Conservation (phyloP, 2,888 invertebrate species). For the Netelia inedita region DNA sequence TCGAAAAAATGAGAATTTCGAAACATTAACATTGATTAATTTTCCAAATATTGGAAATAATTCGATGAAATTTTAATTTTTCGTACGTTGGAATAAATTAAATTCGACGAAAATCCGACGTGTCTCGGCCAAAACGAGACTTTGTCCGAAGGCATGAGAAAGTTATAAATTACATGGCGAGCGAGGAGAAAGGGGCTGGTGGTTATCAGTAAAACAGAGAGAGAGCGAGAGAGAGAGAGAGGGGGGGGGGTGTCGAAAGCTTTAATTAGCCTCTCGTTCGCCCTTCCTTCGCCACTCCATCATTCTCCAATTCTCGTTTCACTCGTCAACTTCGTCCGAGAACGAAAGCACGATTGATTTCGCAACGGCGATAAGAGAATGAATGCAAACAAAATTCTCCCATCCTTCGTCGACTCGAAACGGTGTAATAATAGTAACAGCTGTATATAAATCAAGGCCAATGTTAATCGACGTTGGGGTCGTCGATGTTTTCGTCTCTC, state of each 20-base stretch:
- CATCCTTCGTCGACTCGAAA: constrained; percentile 11
- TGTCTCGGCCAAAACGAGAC: neutral
- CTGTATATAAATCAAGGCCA: constrained; percentile 30
- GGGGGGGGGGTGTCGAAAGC: constrained; percentile 2
- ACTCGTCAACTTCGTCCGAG: neutral
- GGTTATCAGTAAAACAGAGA: neutral
- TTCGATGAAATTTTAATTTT: neutral
- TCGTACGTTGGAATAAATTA: neutral
- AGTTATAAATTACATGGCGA: neutral
- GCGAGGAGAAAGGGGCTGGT: neutral
- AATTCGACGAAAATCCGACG: no score
- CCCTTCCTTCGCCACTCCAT: neutral
- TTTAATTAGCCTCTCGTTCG: constrained; percentile 33
- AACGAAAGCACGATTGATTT: constrained; percentile 43
- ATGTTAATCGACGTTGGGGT: constrained; percentile 34
- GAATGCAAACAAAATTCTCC: constrained; percentile 4
- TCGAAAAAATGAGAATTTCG: no score
- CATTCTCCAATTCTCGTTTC: neutral
- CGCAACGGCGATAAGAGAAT: constrained; percentile 13
- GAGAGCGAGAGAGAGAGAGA: neutral
- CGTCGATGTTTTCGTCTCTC: neutral
- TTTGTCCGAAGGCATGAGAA: neutral
- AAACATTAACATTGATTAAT: no score
- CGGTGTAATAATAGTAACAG: neutral
- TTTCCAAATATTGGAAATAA: neutral